These are phyloP conservation scores for Champsocephalus esox DNA, from an alignment of 2,797 vertebrate genomes.

Conservation along the genomic window DNA sequence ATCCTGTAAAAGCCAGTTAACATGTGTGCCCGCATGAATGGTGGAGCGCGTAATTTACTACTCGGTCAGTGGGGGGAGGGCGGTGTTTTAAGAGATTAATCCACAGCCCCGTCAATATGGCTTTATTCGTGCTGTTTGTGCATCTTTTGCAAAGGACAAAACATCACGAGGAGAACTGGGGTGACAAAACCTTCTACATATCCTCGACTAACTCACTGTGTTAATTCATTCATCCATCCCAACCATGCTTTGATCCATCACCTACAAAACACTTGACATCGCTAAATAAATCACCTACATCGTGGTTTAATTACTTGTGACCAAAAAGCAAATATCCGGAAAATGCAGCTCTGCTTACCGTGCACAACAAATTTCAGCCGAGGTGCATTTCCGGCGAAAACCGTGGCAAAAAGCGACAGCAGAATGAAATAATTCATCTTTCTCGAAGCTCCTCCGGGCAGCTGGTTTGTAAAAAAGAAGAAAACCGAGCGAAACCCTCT, in stretches of 20 bases:
- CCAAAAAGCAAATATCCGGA: not conserved
- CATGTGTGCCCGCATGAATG: conserved; percentile 48
- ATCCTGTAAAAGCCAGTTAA: not conserved
- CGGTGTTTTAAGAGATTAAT: conserved; percentile 37
- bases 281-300: conserved; percentile 13
- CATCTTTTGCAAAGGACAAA: not conserved
- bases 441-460: conserved; percentile 1
- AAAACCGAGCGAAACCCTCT: conserved; percentile 21
- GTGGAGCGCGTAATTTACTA: conserved; percentile 65
- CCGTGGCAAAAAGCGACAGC: conserved; percentile 72
- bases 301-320: not conserved
- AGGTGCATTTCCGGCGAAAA: conserved; percentile 79
- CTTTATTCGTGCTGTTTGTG: conserved; percentile 7
- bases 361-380: conserved; percentile 86
- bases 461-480: not conserved
- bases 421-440: conserved; percentile 80
- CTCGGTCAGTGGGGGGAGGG: conserved; percentile 25
- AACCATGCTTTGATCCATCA: not conserved
- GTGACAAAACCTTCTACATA: conserved; percentile 5
- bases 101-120: conserved; percentile 19
- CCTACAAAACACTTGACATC: not conserved
- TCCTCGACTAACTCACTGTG: conserved; percentile 8
- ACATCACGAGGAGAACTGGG: not conserved
- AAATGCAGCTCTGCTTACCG: conserved; percentile 74
- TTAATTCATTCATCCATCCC: conserved; percentile 19